Conservation (phyloP, 2,113 vertebrate genomes). For the Hippolais icterina region DNA sequence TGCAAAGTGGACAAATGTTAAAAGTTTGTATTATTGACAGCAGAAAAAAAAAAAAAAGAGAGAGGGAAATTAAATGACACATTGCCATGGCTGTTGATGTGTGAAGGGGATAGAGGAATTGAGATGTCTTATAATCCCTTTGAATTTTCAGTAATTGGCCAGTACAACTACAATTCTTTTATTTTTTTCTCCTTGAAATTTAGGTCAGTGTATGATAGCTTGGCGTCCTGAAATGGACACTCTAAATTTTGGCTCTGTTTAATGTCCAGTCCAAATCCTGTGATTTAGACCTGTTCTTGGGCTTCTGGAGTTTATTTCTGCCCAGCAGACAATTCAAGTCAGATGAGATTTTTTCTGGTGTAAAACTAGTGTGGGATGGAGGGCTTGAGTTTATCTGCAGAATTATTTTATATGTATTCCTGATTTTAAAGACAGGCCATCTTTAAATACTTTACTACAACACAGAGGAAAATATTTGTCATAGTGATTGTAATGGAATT, state of each 20-base stretch:
- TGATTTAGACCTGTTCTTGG: background rate
- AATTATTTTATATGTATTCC: background rate
- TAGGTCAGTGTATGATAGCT: background rate
- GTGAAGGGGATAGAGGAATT: background rate
- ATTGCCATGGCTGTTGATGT: background rate
- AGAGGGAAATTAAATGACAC: background rate
- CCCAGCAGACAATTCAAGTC: background rate
- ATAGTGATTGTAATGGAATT: background rate
- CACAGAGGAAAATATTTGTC: background rate
- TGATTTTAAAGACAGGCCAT: background rate
- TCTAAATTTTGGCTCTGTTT: background rate
- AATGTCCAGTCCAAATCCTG: background rate
- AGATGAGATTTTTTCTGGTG: background rate
- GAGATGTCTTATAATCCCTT: background rate
- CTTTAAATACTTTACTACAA: background rate
- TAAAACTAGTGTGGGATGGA: background rate
- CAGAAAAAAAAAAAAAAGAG: background rate
- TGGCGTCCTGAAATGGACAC: background rate
- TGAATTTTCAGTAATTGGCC: background rate
- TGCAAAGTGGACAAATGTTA: background rate
- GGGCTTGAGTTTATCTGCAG: background rate
- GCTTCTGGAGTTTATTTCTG: background rate
- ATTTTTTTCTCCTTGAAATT: background rate
- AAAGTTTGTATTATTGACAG: background rate
- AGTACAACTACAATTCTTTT: background rate